Base-by-base conservation (phyloP, 2,888 invertebrate species). In the Nemurella pictetii region DNA sequence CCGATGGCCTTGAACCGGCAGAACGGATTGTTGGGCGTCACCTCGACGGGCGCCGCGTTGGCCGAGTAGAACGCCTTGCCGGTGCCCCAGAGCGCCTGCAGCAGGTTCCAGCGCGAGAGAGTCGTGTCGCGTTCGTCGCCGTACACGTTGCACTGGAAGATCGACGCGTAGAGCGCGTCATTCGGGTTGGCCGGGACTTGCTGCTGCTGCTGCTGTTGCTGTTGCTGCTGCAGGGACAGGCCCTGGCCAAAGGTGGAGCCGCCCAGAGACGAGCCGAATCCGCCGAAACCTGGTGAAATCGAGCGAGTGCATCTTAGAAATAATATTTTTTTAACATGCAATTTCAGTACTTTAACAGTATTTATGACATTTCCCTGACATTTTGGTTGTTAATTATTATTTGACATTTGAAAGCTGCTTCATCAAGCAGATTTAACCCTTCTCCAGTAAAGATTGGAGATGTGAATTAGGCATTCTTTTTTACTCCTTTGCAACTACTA, bases 1-100 rank as follows among this genome's bases (percentile, higher is more conserved):
- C 97, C 97, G 84, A 99, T 96, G 0, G 98, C 96, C 91, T 98
- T 99, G 89, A 99, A 98, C 77, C 97, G 93, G 89, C 97, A 98
- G 83, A 98, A 94, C 0, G 97, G 96, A 90, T 99, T 99, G 88
- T 97, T 95, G 84, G 96, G 95, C 81, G 95, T 96, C 87, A 98
- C 94, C 84, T 96, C 96, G 5, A 98, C 93, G 0, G 97, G 95
- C 0, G 94, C 94, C 5, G 95, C 95, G 87, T 93, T 94, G 83
- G 94, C 93, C 55, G 94, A 94, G 89, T 96, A 97, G 89, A 95
- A 97, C 0, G 95, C 94, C 91, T 83, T 83, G 74, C 75, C 75
- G 20, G 94, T 94, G 26, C 97, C 97, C 96, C 96, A 96, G 86
- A 95, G 93, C 0, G 96, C 96, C 90, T 99, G 98, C 82, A 99